phyloP scores from a whole-genome alignment of 2,888 invertebrate species.

The Teinopalpus imperialis region DNA sequence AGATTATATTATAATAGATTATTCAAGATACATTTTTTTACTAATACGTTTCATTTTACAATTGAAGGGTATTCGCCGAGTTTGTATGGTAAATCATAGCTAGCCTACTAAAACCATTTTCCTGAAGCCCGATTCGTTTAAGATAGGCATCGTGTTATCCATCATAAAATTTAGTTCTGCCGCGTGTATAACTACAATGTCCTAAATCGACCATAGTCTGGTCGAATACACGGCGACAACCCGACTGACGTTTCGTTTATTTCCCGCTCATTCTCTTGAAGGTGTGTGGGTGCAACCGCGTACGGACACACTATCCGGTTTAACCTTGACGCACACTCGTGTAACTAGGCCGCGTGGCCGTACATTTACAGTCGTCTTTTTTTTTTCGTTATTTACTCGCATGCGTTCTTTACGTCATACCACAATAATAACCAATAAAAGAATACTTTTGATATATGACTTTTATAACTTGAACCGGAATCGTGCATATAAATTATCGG shows the following conservation, averaged over 20 bases:
- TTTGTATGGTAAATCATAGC: no score
- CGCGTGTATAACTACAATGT: background rate
- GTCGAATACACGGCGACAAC: background rate
- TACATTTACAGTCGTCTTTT: conserved; percentile 9
- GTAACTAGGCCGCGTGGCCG: conserved; percentile 11
- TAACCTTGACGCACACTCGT: conserved; percentile 23
- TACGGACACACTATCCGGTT: conserved; percentile 1
- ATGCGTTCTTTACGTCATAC: conserved; percentile 25
- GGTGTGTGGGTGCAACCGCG: conserved; percentile 6
- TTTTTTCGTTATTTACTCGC: conserved; percentile 9
- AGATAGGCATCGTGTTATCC: no score
- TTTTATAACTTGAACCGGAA: conserved; percentile 31
- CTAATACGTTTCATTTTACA: no score
- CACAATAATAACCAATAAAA: conserved; percentile 28
- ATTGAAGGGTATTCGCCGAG: no score
- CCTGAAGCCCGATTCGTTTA: no score
- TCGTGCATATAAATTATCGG: no score
- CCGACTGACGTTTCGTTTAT: conserved; percentile 5
- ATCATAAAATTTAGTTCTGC: no score
- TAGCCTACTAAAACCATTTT: no score
- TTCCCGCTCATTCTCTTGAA: conserved; percentile 2
- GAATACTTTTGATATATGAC: conserved; percentile 39
- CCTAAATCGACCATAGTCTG: background rate
- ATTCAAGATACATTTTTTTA: no score
- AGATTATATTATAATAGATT: no score